Conservation (phyloP, 2,888 invertebrate genomes). For the Hofmannophila pseudospretella region DNA sequence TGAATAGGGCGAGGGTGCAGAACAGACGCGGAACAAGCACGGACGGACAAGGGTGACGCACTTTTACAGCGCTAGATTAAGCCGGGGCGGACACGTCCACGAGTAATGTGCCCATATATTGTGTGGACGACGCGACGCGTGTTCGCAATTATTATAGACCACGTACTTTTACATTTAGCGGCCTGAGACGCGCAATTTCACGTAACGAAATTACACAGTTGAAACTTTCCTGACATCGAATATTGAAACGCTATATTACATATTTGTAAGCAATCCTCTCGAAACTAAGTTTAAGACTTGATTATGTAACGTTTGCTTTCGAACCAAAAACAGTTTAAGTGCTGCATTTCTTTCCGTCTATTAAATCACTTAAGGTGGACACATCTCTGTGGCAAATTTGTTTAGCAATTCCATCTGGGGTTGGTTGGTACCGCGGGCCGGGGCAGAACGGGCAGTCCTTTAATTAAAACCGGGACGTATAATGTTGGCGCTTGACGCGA, state of each 20-base stretch:
- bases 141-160: constrained; percentile 64
- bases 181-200: constrained; percentile 5
- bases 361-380: constrained; percentile 79
- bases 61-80: constrained; percentile 68
- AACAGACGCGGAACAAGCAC: constrained; percentile 25
- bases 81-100: constrained; percentile 69
- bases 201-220: constrained; percentile 1
- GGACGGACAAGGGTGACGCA: constrained; percentile 65
- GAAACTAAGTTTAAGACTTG: no score
- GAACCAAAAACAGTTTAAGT: constrained; percentile 35
- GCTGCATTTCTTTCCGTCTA: constrained; percentile 74
- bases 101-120: constrained; percentile 75
- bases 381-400: constrained; percentile 73
- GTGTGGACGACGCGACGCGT: constrained; percentile 58
- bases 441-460: constrained; percentile 67
- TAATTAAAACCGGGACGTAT: constrained; percentile 73
- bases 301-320: constrained; percentile 14
- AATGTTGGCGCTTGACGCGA: constrained; percentile 66
- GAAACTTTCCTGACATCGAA: neutral
- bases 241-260: neutral
- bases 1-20: constrained; percentile 36
- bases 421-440: constrained; percentile 37
- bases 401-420: constrained; percentile 76
- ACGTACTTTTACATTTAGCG: constrained; percentile 24
- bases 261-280: no score